These are phyloP conservation scores for Ips typographus DNA, from an alignment of 1,140 invertebrate species.

Conservation along the genomic window DNA sequence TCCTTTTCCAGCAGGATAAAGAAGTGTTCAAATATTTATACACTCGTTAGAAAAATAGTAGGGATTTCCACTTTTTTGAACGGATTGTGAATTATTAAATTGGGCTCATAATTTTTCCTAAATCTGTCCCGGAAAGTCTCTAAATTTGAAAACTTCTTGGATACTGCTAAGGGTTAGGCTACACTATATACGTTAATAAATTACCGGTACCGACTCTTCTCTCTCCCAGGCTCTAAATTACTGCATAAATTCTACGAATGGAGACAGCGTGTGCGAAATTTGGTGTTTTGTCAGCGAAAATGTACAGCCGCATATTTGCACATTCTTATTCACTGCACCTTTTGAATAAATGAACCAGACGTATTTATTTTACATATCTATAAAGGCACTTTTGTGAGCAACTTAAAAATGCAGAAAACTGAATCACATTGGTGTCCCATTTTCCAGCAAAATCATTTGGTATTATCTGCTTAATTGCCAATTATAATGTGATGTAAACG, in stretches of 20 bases:
- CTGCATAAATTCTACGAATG: not conserved
- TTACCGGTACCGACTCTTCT: not conserved
- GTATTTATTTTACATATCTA: no score
- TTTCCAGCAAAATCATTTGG: no score
- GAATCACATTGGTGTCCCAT: no score
- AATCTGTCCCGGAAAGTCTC: not conserved
- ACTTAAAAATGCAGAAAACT: no score
- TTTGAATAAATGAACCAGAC: not conserved
- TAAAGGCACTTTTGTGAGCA: no score
- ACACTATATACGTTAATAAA: conserved; percentile 1
- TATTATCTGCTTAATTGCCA: conserved; percentile 10
- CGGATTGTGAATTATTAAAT: not conserved
- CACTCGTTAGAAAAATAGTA: not conserved
- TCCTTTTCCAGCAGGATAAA: not conserved
- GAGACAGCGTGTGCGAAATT: conserved; percentile 4
- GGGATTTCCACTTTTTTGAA: not conserved
- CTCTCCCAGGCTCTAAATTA: not conserved
- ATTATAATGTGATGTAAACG: conserved; percentile 8
- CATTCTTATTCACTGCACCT: conserved; percentile 2
- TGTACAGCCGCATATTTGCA: not conserved
- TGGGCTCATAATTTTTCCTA: not conserved
- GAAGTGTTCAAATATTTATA: not conserved
- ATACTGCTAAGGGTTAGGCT: not conserved
- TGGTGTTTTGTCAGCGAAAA: not conserved
- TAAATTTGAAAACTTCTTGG: not conserved